Base-by-base conservation (phyloP, 2,888 invertebrate genomes). In the Cremastinae sp. region DNA sequence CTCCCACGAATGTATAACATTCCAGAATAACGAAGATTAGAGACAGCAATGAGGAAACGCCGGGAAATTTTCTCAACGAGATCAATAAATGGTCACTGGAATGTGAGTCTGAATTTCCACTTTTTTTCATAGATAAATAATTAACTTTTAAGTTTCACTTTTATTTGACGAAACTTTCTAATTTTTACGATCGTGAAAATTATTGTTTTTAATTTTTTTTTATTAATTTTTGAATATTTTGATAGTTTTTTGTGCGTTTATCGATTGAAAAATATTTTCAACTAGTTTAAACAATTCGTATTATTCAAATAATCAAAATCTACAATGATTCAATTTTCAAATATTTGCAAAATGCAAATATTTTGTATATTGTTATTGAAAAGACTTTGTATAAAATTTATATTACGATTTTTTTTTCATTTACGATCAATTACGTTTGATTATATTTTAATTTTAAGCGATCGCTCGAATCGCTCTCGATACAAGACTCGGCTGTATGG, bases 21-120 rank as follows among this genome's bases (percentile, higher is more conserved):
- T 91, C 56, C 87, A 94, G 94, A 82, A 90, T 93, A 83, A 90
- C 91, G n/a, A 86, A 88, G 77, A 90, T 93, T 82, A 91, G 92
- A 84, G 90, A 94, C 79, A 84, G 88, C 47, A 87, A 91, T 28
- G 87, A 89, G 2, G 94, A 94, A 89, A 92, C 94, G 74, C 93
- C 94, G 0, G 90, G 90, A 0, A 92, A 95, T 86, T 94, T 95
- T 83, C 87, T 94, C 55, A 94, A 94, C 78, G 94, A 95, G 90
- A 91, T 95, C 28, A 94, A 94, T 84, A 94, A 95, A 87, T 96
- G 96, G 96, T 94, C 95, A 1, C 89, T 96, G 53, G 95, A 96
- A 91, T 95, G 96, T 94, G 90, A 92, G 93, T 91, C 68, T 56
- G 20, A n/a, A n/a, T n/a, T n/a, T n/a, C n/a, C n/a, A n/a, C n/a